Conservation (phyloP, 64 coral and sea anemone genomes). For the Porites lutea region DNA sequence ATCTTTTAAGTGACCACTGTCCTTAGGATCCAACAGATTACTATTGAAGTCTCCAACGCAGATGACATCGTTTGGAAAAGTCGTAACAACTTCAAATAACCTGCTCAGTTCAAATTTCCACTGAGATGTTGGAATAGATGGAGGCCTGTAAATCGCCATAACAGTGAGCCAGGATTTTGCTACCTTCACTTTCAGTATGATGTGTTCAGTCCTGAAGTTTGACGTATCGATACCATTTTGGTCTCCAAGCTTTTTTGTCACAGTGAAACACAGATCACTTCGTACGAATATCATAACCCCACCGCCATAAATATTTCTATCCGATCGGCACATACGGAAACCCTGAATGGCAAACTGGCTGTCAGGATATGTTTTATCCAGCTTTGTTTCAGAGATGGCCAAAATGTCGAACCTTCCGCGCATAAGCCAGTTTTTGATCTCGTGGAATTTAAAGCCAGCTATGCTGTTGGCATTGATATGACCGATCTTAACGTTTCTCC, state of each 20-base stretch:
- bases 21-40: conserved; percentile 8
- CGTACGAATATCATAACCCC: conserved; percentile 14
- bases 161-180: background rate
- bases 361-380: conserved; percentile 38
- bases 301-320: conserved; percentile 36
- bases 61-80: background rate
- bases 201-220: conserved; percentile 11
- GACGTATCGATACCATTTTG: too few species aligned
- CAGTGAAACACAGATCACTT: background rate
- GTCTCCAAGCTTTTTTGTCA: background rate
- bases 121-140: conserved; percentile 6
- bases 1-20: conserved; percentile 14
- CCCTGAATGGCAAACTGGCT: conserved; percentile 27
- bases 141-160: conserved; percentile 23
- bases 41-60: conserved; percentile 34
- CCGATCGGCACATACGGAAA: conserved; percentile 11
- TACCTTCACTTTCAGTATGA: conserved; percentile 23
- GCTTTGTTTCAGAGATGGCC: conserved; percentile 37
- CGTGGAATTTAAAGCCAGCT: background rate
- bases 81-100: conserved; percentile 10
- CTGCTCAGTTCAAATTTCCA: conserved; percentile 17
- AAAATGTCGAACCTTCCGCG: conserved; percentile 20
- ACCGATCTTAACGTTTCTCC: conserved; percentile 3
- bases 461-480: conserved; percentile 42
- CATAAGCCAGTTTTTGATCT: background rate